Base-by-base conservation (phyloP, 2,888 invertebrate genomes). In the Mechanitis mazaeus region DNA sequence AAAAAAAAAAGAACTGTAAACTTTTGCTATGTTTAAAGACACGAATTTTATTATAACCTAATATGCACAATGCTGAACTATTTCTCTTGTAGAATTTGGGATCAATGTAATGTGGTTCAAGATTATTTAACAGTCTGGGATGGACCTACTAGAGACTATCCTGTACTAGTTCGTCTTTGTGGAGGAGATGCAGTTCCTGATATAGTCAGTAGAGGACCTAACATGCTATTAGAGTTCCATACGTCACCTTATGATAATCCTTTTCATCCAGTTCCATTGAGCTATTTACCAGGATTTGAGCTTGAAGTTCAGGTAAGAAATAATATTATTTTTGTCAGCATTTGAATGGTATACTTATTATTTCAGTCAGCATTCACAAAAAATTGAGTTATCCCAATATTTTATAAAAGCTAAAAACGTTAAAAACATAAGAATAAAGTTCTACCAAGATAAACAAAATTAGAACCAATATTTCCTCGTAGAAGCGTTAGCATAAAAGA, bases 101-200 rank as follows among this genome's bases (percentile, higher is more conserved):
- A 95, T 83, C 94, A 95, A 82, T 95, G 95, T 82, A 95, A 95
- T 80, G 93, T 94, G 72, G 94, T 94, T 65, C 95, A 95, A 81
- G 95, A 96, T 84, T 95, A 94, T 79, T 86, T 96, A 70, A 95
- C 95, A 42, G 94, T 96, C 59, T 94, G 94, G 90, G 96, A 96
- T 77, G 96, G 96, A 0, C 91, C 93, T 46, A 93, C 93, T 20
- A 90, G 92, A 12, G 91, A 92, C 59, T 93, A 93, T n/a, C 94
- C 95, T 0, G 92, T 95, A 7, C 84, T 96, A 64, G 94, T 95
- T 5, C 92, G 95, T 65, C 91, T 96, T 64, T 96, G 96, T 79
- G 96, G 95, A 4, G 95, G 95, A 1, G 96, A 96, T 75, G 93
- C 94, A 0, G 94, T 96, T 0, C 95, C 95, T 7, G 94, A 95